Base-by-base conservation (phyloP, 2,888 invertebrate species). In the Zygothrica quintamaculata region DNA sequence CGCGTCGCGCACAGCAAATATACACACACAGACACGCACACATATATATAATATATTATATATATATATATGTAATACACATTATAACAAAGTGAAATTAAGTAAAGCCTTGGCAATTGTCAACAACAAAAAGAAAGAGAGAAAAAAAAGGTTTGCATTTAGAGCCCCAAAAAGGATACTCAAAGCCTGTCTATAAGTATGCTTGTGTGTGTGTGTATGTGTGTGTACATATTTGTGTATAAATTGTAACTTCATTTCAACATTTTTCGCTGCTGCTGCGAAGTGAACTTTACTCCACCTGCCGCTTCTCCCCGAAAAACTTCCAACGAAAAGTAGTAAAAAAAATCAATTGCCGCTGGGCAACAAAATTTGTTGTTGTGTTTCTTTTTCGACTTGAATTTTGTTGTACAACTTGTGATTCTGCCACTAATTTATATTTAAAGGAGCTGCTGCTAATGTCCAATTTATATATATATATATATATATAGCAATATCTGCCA, bases 331-430 rank as follows among this genome's bases (percentile, higher is more conserved):
- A 15, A 34, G 25, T 16, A 59, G 18, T 22, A 22, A 66, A 77
- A 73, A 79, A 84, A 84, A 81, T 81, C 78, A 81, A 81, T 76
- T 81, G 71, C 69, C 67, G 52, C 65, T 61, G 74, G 60, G 65
- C 71, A 74, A 79, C 50, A 66, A n/a, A n/a, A n/a, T n/a, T n/a
- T n/a, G n/a, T n/a, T n/a, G n/a, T n/a, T n/a, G n/a, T n/a, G n/a
- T n/a, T n/a, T n/a, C n/a, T 59, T 59, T 59, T 61, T 66, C 50
- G 61, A 12, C 31, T 51, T 50, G 40, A n/a, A 37, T 33, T 26
- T 55, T 37, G 29, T 43, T 29, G 55, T 64, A 48, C 47, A 48
- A 56, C 57, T 48, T 33, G 58, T 53, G 52, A 44, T 51, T 11
- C 33, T 13, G 25, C 29, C n/a, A n/a, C n/a, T n/a, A n/a, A n/a